Evolutionary conservation across 1,140 invertebrate genomes (phyloP).

Genomic region (Leptopilina clavipes): DNA sequence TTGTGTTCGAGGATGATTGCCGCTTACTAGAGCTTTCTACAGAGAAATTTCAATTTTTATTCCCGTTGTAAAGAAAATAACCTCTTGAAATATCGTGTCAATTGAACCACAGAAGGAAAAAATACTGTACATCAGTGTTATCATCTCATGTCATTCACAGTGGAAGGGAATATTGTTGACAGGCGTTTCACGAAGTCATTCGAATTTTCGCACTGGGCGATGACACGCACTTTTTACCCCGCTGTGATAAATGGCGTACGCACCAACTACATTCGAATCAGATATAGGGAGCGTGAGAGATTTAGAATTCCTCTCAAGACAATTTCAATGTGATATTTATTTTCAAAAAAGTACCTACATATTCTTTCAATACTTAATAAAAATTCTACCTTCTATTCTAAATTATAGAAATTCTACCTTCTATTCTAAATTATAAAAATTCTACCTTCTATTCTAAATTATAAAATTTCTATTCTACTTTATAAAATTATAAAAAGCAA

Average conservation of each 20-base stretch:
- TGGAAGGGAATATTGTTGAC: constrained; percentile 65
- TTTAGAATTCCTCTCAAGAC: background rate
- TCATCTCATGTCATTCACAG: background rate
- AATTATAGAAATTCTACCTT: no score
- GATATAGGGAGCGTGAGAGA: background rate
- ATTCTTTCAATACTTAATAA: no score
- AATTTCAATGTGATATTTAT: background rate
- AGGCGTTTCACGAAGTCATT: constrained; percentile 69
- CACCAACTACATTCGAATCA: constrained; percentile 21
- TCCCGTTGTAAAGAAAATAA: no score
- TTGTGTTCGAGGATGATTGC: constrained; percentile 52
- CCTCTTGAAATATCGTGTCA: no score
- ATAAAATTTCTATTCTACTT: no score
- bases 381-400: no score
- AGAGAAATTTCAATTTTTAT: no score
- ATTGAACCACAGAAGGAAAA: no score
- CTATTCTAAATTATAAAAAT: no score
- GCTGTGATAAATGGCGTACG: constrained; percentile 68
- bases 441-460: no score
- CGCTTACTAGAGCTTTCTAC: no score
- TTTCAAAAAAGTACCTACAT: background rate
- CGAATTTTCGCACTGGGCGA: constrained; percentile 61
- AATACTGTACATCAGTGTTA: background rate
- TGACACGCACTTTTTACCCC: constrained; percentile 68
- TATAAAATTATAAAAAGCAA: no score